Base-by-base conservation (phyloP, 2,888 invertebrate genomes). In the Hipparchia sbordonii region DNA sequence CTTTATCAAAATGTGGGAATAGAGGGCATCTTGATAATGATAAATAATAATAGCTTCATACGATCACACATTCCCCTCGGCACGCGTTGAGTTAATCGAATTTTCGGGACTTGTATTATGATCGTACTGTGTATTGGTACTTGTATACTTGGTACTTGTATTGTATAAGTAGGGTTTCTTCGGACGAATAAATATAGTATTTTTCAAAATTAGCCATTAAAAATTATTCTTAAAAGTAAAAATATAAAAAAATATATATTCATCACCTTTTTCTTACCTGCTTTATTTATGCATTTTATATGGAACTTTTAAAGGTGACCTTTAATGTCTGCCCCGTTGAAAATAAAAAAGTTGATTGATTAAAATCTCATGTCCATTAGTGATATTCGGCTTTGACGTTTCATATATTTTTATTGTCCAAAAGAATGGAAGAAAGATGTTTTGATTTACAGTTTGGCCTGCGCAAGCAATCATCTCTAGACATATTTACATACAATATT, bases 381-480 rank as follows among this genome's bases (percentile, higher is more conserved):
- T 52, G 9, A 59, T 70, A 54, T 66, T 70, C 62, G 67, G 61
- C 67, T 51, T 67, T 57, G 57, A 73, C 67, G 63, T 72, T 67
- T 56, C 39, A 39, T 70, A 59, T 67, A 59, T 63, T 67, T 70
- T 62, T 69, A 59, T 67, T 67, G 66, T 46, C n/a, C 59, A 63
- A 52, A 67, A 72, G 51, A 72, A 52, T 69, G 39, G 56, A 56
- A 39, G 73, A 23, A 67, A 68, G 69, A 71, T 71, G 71, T 73
- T 75, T 68, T 71, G 72, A 72, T 69, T 48, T 60, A 76, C 69
- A 72, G 79, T 80, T 82, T 80, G 61, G 75, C 72, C 77, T 67
- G 59, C 74, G 66, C 81, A 86, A 83, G 84, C 83, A 80, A 84
- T 69, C 78, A 81, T 76, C n/a, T 56, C 54, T n/a, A 56, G 54